Evolutionary conservation across 2,888 invertebrate species (phyloP).

Genomic region (Bugulina stolonifera): DNA sequence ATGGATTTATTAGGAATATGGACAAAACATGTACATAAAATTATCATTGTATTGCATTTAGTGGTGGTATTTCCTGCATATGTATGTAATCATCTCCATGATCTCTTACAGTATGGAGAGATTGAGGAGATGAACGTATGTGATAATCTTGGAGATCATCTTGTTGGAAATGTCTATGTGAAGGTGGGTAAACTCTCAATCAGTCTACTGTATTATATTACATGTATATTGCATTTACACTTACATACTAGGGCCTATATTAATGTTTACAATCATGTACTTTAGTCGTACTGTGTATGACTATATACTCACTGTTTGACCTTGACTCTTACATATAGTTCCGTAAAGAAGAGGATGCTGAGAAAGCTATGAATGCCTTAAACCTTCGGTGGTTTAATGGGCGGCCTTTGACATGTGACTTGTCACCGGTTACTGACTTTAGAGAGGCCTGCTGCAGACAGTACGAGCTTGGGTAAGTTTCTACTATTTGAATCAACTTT

Average conservation of each 20-base stretch:
- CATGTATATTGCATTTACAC: slow-evolving; percentile 15
- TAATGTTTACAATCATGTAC: too few species aligned
- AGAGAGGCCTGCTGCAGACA: slow-evolving; percentile 98
- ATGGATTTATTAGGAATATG: too few species aligned
- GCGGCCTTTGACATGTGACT: slow-evolving; percentile 92
- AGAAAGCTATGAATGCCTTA: slow-evolving; percentile 89
- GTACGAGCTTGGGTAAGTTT: slow-evolving; percentile 85
- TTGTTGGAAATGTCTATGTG: slow-evolving; percentile 98
- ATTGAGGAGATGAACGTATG: slow-evolving; percentile 99
- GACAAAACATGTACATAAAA: too few species aligned
- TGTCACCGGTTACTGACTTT: slow-evolving; percentile 98
- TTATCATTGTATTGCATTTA: too few species aligned
- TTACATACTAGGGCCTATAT: too few species aligned
- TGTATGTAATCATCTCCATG: too few species aligned
- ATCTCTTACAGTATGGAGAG: slow-evolving; percentile 72
- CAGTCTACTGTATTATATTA: background rate
- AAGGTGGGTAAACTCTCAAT: slow-evolving; percentile 65
- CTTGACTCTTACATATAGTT: slow-evolving; percentile 60
- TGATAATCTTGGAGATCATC: slow-evolving; percentile 95
- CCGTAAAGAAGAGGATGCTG: slow-evolving; percentile 94
- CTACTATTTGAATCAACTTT: too few species aligned
- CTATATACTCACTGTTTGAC: too few species aligned
- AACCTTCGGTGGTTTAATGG: slow-evolving; percentile 99
- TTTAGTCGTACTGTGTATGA: too few species aligned
- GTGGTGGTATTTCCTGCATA: too few species aligned